Evolutionary conservation across 2,888 invertebrate species (phyloP), one percentile per base, ranked within the genome.

Genomic region (Heliconius charithonia): DNA sequence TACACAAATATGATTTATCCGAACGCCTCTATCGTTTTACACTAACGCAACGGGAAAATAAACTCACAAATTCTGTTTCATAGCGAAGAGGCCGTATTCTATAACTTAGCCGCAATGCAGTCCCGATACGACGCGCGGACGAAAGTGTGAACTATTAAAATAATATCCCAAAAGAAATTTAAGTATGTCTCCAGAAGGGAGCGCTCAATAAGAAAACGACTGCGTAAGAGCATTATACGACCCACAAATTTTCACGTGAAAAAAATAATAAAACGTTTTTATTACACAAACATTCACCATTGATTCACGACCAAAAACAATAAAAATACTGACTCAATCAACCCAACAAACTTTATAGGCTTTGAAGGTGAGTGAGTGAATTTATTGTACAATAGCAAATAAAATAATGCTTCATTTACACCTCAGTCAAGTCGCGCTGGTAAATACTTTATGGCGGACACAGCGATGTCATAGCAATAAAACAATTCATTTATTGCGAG

Each of bases 241-340:
- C 85, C 93, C 93, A 95, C 94, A 95, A 94, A 94, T 89, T 93
- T 89, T 85, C 87, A 91, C 91, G 93, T 92, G 94, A 94, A 94
- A 93, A 93, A 94, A 94, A 93, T 93, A 94, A 92, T 95, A 95
- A 94, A 93, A 90, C 87, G 87, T 83, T 93, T 94, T 95, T 95
- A 95, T 93, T 92, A 91, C 94, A 90, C 89, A 89, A 93, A 93
- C 94, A 94, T 94, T 93, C 93, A 85, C 94, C 93, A 94, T 94
- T 93, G 94, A 94, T 94, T 94, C 94, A 91, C 92, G 90, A 89
- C 87, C 90, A 90, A 86, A 90, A 93, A 94, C 92, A 94, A 94
- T 95, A 95, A 95, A 95, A 95, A 93, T 93, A 93, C 94, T 93
- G 92, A 92, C 94, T 94, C 94, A 94, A 95, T 95, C 94, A 94